These are phyloP conservation scores for Carcharodon carcharias DNA, from an alignment of 2,797 vertebrate genomes.

Conservation along the genomic window DNA sequence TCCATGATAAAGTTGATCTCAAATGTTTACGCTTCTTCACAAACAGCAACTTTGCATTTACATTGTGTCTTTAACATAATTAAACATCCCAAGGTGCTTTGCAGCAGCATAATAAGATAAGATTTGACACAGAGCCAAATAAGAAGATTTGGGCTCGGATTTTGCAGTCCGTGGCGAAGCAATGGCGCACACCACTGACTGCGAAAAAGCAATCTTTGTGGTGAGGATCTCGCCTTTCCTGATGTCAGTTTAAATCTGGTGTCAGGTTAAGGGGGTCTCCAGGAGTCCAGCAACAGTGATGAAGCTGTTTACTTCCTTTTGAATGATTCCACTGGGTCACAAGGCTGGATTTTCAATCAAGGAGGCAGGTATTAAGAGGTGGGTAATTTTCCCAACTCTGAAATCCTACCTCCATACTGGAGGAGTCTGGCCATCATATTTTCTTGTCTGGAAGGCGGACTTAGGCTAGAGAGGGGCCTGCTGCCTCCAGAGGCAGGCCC, in stretches of 20 bases:
- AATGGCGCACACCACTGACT: neutral
- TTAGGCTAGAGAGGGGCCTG: no score
- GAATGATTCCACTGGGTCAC: neutral
- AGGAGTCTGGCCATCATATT: no score
- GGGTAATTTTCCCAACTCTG: no score
- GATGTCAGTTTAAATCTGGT: neutral
- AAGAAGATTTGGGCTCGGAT: neutral
- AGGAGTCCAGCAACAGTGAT: neutral
- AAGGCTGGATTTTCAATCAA: no score
- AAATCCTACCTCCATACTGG: no score
- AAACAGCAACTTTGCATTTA: neutral
- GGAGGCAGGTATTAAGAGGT: no score
- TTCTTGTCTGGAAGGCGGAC: no score
- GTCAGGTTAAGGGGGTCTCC: neutral
- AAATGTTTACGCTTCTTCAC: neutral
- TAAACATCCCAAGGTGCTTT: neutral
- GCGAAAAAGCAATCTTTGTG: neutral
- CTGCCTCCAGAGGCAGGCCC: no score
- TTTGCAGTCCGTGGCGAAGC: neutral
- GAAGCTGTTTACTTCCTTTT: neutral
- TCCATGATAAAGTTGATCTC: neutral
- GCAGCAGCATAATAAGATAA: neutral
- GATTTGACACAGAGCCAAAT: neutral
- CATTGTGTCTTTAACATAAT: neutral
- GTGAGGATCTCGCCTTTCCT: no score